Conservation (phyloP, 1,140 invertebrate genomes). For the Pogonus chalceus region DNA sequence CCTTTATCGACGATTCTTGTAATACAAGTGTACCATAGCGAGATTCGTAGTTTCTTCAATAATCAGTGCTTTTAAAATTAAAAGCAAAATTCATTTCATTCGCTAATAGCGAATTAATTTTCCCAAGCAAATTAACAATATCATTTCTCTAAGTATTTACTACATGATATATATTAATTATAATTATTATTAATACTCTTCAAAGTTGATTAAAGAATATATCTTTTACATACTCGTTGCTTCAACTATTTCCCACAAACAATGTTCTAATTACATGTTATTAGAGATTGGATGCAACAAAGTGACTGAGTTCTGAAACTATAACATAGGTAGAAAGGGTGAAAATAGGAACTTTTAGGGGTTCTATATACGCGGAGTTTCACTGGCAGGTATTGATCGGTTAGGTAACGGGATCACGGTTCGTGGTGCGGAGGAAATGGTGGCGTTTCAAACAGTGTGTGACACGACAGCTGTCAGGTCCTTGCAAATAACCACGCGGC, state of each 20-base stretch:
- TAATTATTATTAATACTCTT: background rate
- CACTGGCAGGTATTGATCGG: constrained; percentile 2
- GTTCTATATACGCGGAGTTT: background rate
- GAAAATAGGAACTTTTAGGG: background rate
- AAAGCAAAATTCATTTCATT: background rate
- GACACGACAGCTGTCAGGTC: constrained; percentile 5
- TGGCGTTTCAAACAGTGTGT: constrained; percentile 3
- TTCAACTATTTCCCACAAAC: background rate
- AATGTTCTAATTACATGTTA: constrained; percentile 3
- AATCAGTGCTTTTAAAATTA: background rate
- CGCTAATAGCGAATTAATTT: too few species aligned
- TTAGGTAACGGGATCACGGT: background rate
- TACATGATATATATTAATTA: too few species aligned
- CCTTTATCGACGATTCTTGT: constrained; percentile 3
- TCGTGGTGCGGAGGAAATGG: constrained; percentile 2
- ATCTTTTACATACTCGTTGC: too few species aligned
- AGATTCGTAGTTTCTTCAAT: background rate
- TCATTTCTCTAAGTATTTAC: too few species aligned
- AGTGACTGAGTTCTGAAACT: background rate
- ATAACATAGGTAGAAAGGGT: background rate
- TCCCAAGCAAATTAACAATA: too few species aligned
- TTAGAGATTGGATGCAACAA: background rate
- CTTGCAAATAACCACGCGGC: constrained; percentile 5
- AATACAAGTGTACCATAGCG: background rate
- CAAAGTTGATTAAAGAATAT: background rate